These are phyloP conservation scores for Glaucomys volans DNA, from an alignment of 2,113 vertebrate genomes.

Conservation along the genomic window DNA sequence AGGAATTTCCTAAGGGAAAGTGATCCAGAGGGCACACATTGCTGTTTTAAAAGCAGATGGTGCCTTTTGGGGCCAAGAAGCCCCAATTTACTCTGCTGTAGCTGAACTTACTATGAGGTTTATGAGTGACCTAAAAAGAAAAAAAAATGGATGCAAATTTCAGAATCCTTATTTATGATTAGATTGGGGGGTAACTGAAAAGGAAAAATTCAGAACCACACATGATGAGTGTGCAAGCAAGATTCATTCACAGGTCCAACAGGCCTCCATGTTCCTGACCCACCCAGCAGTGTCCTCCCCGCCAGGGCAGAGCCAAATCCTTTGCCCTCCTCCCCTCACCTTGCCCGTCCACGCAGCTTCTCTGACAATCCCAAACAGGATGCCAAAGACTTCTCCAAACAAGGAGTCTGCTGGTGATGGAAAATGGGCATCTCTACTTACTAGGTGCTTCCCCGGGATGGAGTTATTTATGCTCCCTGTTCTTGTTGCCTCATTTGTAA, in stretches of 20 bases:
- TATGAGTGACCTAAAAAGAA: slow-evolving; percentile 32
- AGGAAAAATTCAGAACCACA: not conserved
- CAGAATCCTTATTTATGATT: not conserved
- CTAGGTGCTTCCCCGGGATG: not conserved
- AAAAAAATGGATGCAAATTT: not conserved
- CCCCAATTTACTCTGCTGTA: slow-evolving; percentile 7
- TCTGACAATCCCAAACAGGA: not conserved
- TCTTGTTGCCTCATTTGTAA: not conserved
- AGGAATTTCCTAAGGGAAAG: slow-evolving; percentile 50
- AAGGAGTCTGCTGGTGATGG: not conserved
- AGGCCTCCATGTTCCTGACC: not conserved
- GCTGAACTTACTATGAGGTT: slow-evolving; percentile 22
- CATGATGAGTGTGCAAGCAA: not conserved
- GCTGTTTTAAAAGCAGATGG: slow-evolving; percentile 61
- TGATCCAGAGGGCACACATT: slow-evolving; percentile 2
- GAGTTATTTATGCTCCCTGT: not conserved
- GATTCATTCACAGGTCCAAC: not conserved
- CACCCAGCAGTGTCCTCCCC: fast-evolving
- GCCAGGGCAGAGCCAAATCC: not conserved
- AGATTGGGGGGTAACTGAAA: not conserved
- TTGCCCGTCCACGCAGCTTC: not conserved
- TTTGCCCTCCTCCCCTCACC: too few species aligned
- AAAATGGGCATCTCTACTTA: not conserved
- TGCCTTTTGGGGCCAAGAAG: slow-evolving; percentile 42
- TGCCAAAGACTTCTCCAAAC: not conserved